Evolutionary conservation across 2,888 invertebrate genomes (phyloP).

Genomic region (Cephus pulcher): DNA sequence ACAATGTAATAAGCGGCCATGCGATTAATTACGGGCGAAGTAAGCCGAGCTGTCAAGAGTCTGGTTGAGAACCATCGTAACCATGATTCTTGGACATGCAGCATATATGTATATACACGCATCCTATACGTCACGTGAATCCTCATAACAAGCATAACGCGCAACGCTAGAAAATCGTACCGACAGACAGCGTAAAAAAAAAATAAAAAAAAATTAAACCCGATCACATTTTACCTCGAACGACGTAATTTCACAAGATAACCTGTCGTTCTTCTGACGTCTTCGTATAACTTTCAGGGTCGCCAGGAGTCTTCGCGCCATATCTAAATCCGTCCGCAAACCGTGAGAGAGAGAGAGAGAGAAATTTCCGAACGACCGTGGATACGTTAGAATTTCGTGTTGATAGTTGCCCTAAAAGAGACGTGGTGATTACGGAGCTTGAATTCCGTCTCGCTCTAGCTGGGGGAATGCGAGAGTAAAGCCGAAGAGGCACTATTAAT

Average conservation of each 20-base stretch:
- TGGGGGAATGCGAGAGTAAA: background rate
- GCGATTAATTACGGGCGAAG: conserved; percentile 44
- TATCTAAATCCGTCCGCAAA: background rate
- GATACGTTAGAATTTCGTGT: background rate
- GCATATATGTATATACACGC: background rate
- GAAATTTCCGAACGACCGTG: background rate
- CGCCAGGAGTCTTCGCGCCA: background rate
- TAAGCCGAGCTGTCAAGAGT: background rate
- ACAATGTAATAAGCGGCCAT: conserved; percentile 33
- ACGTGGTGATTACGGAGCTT: background rate
- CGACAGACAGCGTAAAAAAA: too few species aligned
- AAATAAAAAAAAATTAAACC: background rate
- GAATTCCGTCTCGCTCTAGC: background rate
- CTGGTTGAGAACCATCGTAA: background rate
- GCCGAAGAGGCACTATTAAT: background rate
- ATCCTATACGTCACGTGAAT: background rate
- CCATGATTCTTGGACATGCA: background rate
- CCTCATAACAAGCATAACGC: background rate
- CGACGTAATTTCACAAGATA: background rate
- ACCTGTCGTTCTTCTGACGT: too few species aligned
- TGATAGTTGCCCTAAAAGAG: background rate
- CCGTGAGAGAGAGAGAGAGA: background rate
- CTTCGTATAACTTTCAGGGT: background rate
- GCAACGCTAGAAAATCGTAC: background rate
- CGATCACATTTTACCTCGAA: background rate